Evolutionary conservation across 2,797 vertebrate genomes (phyloP).

Genomic region (Gadopsis marmoratus): DNA sequence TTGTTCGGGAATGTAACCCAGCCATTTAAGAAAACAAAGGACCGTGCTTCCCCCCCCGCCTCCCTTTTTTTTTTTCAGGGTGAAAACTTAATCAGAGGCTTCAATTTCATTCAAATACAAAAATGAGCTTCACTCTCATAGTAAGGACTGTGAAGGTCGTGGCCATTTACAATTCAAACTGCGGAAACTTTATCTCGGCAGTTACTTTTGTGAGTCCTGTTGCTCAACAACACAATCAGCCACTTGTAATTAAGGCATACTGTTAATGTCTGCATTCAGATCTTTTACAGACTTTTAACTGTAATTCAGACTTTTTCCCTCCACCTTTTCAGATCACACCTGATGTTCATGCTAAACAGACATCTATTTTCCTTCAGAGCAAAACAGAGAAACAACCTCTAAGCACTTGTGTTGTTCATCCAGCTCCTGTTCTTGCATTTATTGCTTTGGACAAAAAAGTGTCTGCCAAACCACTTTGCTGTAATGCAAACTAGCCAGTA

Average conservation of each 20-base stretch:
- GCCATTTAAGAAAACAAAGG: background rate
- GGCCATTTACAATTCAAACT: background rate
- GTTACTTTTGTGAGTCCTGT: background rate
- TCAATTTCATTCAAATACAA: background rate
- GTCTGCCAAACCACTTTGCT: no score
- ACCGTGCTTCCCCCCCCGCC: background rate
- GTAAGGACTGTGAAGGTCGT: background rate
- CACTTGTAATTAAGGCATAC: background rate
- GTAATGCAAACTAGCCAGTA: no score
- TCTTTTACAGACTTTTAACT: background rate
- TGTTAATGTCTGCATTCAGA: background rate
- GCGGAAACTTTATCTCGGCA: background rate
- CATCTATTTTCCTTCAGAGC: no score
- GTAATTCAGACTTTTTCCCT: no score
- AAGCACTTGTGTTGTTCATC: no score
- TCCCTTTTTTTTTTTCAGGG: no score
- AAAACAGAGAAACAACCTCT: no score
- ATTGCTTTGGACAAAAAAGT: no score
- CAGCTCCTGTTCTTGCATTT: no score
- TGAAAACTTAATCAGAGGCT: constrained; percentile 26
- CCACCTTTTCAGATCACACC: no score
- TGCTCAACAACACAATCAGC: background rate
- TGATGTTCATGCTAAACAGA: no score
- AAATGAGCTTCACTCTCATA: background rate
- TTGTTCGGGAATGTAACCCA: constrained; percentile 14